A percentile compares a stretch with the other conserved stretches of the same genome.
These are phyloP conservation scores for Latrodectus elegans DNA, from an alignment of 2,888 invertebrate genomes.

Conservation along the genomic window DNA sequence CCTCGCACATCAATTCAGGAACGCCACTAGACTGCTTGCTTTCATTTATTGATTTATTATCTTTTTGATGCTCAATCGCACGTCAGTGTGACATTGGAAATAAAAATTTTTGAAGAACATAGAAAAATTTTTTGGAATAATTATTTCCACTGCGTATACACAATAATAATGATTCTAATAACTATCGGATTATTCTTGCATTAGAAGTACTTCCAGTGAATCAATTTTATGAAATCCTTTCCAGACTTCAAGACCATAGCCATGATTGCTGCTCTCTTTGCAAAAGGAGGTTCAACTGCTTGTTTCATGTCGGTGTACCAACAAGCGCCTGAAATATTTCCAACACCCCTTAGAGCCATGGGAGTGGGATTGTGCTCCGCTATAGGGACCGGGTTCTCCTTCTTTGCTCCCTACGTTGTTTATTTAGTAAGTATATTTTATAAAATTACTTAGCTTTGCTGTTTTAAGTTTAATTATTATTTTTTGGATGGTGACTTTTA, in stretches of 20 bases:
- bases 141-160: too few relatives aligned
- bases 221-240: neutral
- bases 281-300: neutral
- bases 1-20: neutral
- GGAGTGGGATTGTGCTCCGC: neutral
- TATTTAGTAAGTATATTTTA: neutral
- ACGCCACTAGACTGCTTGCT: neutral
- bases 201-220: too few relatives aligned
- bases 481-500: neutral
- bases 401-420: neutral
- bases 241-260: neutral
- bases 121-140: too few relatives aligned
- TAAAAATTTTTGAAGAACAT: neutral
- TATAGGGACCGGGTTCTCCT: neutral
- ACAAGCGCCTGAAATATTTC: neutral
- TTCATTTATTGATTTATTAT: neutral
- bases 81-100: neutral
- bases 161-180: too few relatives aligned
- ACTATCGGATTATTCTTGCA: too few relatives aligned
- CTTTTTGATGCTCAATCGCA: neutral
- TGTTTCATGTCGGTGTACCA: neutral
- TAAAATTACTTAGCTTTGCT: neutral
- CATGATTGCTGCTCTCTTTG: neutral
- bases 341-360: neutral
- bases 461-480: neutral